Conservation (phyloP, 1,140 invertebrate species). For the Drosophila pachea region DNA sequence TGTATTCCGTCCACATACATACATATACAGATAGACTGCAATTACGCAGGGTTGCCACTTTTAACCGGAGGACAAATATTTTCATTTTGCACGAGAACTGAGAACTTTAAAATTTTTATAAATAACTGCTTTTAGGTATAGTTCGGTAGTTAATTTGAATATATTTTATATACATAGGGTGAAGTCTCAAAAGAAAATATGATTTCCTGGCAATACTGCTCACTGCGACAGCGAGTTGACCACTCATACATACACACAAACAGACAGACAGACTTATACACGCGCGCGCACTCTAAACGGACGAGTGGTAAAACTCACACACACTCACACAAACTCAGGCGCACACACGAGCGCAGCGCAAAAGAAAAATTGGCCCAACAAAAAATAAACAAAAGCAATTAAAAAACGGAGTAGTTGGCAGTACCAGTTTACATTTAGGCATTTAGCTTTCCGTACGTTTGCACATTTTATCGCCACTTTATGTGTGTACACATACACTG, state of each 20-base stretch:
- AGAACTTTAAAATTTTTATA: background rate
- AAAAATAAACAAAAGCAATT: constrained; percentile 78
- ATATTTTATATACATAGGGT: background rate
- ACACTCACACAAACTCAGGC: constrained; percentile 42
- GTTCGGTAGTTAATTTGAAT: background rate
- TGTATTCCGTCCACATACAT: constrained; percentile 43
- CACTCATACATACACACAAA: constrained; percentile 25
- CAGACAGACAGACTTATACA: constrained; percentile 48
- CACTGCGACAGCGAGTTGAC: constrained; percentile 34
- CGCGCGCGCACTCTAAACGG: constrained; percentile 64
- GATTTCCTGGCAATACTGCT: constrained; percentile 34
- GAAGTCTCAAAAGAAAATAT: constrained; percentile 1
- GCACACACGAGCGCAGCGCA: constrained; percentile 54
- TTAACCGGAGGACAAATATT: constrained; percentile 18
- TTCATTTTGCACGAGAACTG: background rate
- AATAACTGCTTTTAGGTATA: background rate
- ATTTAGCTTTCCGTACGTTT: constrained; percentile 38
- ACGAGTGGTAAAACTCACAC: constrained; percentile 62
- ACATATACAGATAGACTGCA: constrained; percentile 76
- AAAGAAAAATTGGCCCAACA: constrained; percentile 75
- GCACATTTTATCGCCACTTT: constrained; percentile 56
- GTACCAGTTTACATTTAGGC: constrained; percentile 60
- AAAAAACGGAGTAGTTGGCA: constrained; percentile 64
- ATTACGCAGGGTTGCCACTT: constrained; percentile 71
- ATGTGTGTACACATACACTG: constrained; percentile 25